Evolutionary conservation across 2,888 invertebrate species (phyloP).

Genomic region (Eupithecia exiguata): DNA sequence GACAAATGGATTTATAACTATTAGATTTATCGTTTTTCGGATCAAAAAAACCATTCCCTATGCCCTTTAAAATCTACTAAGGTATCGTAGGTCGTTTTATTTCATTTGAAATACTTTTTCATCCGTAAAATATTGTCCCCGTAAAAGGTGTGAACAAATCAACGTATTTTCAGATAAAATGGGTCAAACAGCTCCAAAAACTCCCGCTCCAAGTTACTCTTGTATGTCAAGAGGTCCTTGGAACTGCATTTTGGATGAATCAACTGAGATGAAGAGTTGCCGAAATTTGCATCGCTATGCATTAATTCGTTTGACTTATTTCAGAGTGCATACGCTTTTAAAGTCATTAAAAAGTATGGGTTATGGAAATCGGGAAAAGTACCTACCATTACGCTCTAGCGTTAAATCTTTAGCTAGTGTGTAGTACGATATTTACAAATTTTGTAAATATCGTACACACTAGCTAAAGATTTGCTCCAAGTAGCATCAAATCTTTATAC

Average conservation of each 20-base stretch:
- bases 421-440: too few relatives aligned
- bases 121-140: background rate
- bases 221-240: conserved; percentile 25
- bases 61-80: too few relatives aligned
- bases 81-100: background rate
- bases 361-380: background rate
- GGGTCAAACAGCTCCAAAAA: background rate
- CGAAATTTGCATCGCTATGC: conserved; percentile 31
- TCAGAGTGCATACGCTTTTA: background rate
- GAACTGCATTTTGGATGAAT: conserved; percentile 30
- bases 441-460: too few relatives aligned
- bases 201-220: conserved; percentile 17
- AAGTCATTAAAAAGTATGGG: background rate
- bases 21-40: too few relatives aligned
- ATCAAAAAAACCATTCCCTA: too few relatives aligned
- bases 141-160: background rate
- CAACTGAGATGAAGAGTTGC: conserved; percentile 14
- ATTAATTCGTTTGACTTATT: conserved; percentile 15
- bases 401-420: too few relatives aligned
- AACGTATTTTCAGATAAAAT: conserved; percentile 1
- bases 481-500: too few relatives aligned
- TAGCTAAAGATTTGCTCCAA: too few relatives aligned
- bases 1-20: too few relatives aligned
- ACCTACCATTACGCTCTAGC: background rate
- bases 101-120: background rate